Percentiles rank a stretch among this genome's conserved stretches.
Evolutionary conservation across 2,797 vertebrate species (phyloP).

Genomic region (Psittacula derbiana): DNA sequence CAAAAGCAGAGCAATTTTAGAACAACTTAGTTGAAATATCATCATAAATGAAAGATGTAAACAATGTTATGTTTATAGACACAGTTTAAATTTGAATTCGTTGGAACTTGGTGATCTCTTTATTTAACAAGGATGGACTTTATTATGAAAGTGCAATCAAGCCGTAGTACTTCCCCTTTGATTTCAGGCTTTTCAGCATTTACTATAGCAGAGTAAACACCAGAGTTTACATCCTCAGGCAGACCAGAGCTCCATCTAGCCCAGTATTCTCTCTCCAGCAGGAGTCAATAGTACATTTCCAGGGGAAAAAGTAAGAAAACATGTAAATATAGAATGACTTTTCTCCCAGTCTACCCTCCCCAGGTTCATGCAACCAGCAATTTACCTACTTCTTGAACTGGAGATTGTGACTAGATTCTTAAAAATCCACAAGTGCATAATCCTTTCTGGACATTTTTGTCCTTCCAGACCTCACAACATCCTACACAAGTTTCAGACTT

Average conservation of each 20-base stretch:
- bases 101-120: constrained; percentile 40
- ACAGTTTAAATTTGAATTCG: constrained; percentile 67
- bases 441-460: not conserved
- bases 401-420: not conserved
- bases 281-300: not conserved
- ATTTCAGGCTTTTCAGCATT: constrained; percentile 15
- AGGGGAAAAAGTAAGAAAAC: not conserved
- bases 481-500: not conserved
- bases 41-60: constrained; percentile 77
- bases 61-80: constrained; percentile 71
- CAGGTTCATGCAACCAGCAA: not conserved
- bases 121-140: constrained; percentile 60
- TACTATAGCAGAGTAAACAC: not conserved
- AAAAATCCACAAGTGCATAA: not conserved
- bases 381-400: not conserved
- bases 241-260: not conserved
- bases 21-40: constrained; percentile 76
- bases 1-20: constrained; percentile 73
- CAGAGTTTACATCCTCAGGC: not conserved
- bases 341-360: not conserved
- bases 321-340: not conserved
- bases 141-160: constrained; percentile 45
- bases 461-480: not conserved
- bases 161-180: not conserved
- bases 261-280: not conserved